Percentiles rank a stretch among this genome's conserved stretches.
These are phyloP conservation scores for Lepidurus apus DNA, from an alignment of 1,140 invertebrate genomes.

Conservation along the genomic window DNA sequence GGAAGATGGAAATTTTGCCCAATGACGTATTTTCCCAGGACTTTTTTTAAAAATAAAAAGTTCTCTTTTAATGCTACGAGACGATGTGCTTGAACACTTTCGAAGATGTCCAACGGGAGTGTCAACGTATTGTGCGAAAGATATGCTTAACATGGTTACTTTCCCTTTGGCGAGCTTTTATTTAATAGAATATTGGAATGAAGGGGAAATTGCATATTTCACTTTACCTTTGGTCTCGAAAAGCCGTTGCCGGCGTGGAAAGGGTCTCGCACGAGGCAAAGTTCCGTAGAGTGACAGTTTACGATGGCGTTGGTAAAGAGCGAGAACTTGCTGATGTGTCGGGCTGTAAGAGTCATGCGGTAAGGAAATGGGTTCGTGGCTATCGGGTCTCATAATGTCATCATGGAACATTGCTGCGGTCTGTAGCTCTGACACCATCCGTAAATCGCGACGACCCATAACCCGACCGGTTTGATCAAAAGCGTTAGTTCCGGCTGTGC, in stretches of 20 bases:
- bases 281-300: conserved; percentile 33
- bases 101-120: no score
- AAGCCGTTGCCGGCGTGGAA: background rate
- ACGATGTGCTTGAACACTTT: no score
- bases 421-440: background rate
- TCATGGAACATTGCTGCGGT: background rate
- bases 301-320: background rate
- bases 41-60: no score
- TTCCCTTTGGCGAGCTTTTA: no score
- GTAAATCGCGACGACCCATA: conserved; percentile 6
- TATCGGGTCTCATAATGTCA: background rate
- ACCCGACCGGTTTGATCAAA: conserved; percentile 11
- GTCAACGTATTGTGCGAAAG: no score
- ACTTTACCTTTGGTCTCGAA: background rate
- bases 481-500: background rate
- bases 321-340: background rate
- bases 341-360: background rate
- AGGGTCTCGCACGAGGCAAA: conserved; percentile 24
- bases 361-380: background rate
- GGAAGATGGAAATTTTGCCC: no score
- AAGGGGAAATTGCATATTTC: background rate
- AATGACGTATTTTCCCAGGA: no score
- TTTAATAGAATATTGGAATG: background rate
- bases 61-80: no score
- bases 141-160: no score